A percentile compares a stretch with the other conserved stretches of the same genome.
These are phyloP conservation scores for Cylloceria caligata DNA, from an alignment of 2,888 invertebrate genomes.

Conservation along the genomic window DNA sequence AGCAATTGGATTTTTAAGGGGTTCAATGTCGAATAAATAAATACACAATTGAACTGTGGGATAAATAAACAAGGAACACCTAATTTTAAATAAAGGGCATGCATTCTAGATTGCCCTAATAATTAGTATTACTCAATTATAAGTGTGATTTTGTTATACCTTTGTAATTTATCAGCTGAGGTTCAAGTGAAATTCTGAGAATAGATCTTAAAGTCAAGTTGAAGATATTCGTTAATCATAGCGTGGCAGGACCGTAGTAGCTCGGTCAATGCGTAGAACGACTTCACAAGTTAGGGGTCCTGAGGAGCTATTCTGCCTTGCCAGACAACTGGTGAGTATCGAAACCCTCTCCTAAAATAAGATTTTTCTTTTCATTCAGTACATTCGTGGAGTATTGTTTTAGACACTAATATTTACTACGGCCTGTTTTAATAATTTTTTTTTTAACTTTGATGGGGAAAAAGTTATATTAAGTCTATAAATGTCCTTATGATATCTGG, in stretches of 20 bases:
- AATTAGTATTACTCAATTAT: not conserved
- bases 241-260: conserved; percentile 38
- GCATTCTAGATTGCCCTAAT: not conserved
- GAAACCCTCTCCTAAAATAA: not conserved
- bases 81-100: not conserved
- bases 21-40: too few relatives aligned
- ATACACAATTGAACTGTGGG: too few relatives aligned
- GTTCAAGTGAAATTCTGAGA: not conserved
- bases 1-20: too few relatives aligned
- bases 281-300: conserved; percentile 41
- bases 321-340: too few relatives aligned
- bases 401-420: too few relatives aligned
- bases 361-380: not conserved
- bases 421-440: too few relatives aligned
- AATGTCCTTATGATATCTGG: too few relatives aligned
- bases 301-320: conserved; percentile 40
- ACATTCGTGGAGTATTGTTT: not conserved
- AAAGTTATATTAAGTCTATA: too few relatives aligned
- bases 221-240: conserved; percentile 7
- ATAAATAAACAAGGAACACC: too few relatives aligned
- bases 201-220: conserved; percentile 3
- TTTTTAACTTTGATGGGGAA: too few relatives aligned
- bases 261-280: conserved; percentile 53
- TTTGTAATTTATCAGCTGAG: not conserved
- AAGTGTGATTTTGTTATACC: not conserved